phyloP scores from a whole-genome alignment of 2,113 vertebrate genomes.

The Axis porcinus region DNA sequence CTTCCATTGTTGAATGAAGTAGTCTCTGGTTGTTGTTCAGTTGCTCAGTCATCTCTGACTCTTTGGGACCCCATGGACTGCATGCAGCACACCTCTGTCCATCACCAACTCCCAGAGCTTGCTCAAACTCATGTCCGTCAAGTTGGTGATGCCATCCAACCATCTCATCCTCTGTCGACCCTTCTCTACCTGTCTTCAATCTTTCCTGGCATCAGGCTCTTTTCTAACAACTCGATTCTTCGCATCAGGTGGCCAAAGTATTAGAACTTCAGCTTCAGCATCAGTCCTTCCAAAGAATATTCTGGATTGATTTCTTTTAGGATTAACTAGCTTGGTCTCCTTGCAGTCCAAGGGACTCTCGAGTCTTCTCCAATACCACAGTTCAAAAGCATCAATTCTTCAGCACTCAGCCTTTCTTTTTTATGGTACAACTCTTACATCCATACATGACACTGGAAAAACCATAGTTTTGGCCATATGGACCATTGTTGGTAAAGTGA shows the following conservation, averaged over 20 bases:
- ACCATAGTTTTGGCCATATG: neutral
- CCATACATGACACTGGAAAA: neutral
- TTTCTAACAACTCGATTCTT: neutral
- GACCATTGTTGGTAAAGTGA: neutral
- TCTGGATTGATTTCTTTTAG: neutral
- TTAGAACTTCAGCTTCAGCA: neutral
- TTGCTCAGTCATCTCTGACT: neutral
- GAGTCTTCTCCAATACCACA: neutral
- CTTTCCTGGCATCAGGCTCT: neutral
- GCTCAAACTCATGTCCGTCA: neutral
- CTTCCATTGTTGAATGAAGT: neutral
- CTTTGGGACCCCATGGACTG: neutral
- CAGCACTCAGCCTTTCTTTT: neutral
- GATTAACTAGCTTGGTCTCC: neutral
- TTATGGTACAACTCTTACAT: neutral
- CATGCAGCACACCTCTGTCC: neutral
- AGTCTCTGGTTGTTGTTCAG: neutral
- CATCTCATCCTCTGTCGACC: neutral
- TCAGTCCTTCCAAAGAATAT: neutral
- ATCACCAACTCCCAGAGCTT: neutral
- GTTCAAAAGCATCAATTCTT: neutral
- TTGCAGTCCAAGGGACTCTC: neutral
- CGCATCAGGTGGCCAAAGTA: neutral
- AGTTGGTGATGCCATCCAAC: neutral
- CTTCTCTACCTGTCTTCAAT: neutral